Evolutionary conservation across 2,113 vertebrate species (phyloP).

Genomic region (Alosa alosa): DNA sequence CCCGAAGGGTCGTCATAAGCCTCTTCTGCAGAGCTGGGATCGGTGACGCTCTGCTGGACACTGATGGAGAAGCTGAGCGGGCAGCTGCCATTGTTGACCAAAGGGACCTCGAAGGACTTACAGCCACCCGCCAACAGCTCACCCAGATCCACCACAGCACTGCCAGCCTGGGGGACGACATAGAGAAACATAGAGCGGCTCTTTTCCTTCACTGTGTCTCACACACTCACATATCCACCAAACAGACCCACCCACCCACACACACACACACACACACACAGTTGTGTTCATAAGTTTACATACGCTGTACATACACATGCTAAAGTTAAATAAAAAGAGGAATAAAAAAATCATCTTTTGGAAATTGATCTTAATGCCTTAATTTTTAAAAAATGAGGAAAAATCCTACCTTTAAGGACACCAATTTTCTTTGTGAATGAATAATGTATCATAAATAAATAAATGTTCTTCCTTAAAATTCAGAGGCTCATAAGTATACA

Average conservation of each 20-base stretch:
- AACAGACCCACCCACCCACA: constrained; percentile 18
- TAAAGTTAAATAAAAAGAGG: too few relatives aligned
- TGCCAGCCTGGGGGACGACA: constrained; percentile 66
- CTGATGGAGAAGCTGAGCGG: constrained; percentile 74
- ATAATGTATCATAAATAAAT: too few relatives aligned
- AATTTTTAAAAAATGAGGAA: too few relatives aligned
- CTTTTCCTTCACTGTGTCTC: too few relatives aligned
- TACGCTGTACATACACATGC: too few relatives aligned
- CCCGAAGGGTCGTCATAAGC: constrained; percentile 61
- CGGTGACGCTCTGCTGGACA: constrained; percentile 71
- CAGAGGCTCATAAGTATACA: too few relatives aligned
- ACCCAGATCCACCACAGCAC: constrained; percentile 75
- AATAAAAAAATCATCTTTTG: too few relatives aligned
- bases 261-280: not conserved
- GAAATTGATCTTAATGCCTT: too few relatives aligned
- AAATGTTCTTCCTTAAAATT: too few relatives aligned
- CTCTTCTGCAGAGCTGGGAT: constrained; percentile 47
- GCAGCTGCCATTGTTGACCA: constrained; percentile 82
- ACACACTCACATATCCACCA: not conserved
- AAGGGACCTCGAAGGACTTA: constrained; percentile 67
- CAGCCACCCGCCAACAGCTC: constrained; percentile 74
- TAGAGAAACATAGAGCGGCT: not conserved
- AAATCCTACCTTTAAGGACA: too few relatives aligned
- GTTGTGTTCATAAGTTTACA: too few relatives aligned
- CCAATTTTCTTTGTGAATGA: too few relatives aligned